These are phyloP conservation scores for Cyclargus thomasi DNA, from an alignment of 1,140 invertebrate genomes.

Conservation along the genomic window DNA sequence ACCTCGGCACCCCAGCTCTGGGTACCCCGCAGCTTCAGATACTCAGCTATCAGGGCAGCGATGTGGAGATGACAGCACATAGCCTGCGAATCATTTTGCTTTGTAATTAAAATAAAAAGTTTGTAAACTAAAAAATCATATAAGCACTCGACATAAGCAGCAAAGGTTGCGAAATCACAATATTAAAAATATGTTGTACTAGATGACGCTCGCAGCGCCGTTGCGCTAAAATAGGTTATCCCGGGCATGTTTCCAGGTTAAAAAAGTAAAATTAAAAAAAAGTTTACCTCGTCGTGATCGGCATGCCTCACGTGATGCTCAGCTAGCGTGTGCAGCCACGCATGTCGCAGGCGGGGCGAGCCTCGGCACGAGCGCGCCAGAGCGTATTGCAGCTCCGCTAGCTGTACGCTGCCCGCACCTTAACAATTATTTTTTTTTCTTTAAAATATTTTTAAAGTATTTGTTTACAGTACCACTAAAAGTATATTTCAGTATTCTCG, in stretches of 20 bases:
- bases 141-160: too few relatives aligned
- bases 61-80: constrained; percentile 93
- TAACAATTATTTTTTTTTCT: background rate
- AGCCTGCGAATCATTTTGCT: constrained; percentile 74
- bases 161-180: too few relatives aligned
- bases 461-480: too few relatives aligned
- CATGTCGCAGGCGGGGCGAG: constrained; percentile 92
- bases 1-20: constrained; percentile 87
- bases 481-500: background rate
- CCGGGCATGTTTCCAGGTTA: too few relatives aligned
- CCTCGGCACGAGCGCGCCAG: constrained; percentile 96
- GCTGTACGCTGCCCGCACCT: constrained; percentile 89
- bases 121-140: too few relatives aligned
- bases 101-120: too few relatives aligned
- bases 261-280: too few relatives aligned
- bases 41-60: constrained; percentile 93
- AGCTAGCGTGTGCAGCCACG: constrained; percentile 95
- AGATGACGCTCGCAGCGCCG: too few relatives aligned
- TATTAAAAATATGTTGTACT: too few relatives aligned
- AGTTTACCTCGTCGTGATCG: constrained; percentile 80
- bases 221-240: too few relatives aligned
- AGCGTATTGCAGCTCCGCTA: constrained; percentile 94
- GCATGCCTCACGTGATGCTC: constrained; percentile 86
- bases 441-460: background rate
- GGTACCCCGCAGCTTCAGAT: constrained; percentile 85